Evolutionary conservation across 2,888 invertebrate species (phyloP), one percentile per base, ranked within the genome.

Genomic region (Anthoptus insignis): DNA sequence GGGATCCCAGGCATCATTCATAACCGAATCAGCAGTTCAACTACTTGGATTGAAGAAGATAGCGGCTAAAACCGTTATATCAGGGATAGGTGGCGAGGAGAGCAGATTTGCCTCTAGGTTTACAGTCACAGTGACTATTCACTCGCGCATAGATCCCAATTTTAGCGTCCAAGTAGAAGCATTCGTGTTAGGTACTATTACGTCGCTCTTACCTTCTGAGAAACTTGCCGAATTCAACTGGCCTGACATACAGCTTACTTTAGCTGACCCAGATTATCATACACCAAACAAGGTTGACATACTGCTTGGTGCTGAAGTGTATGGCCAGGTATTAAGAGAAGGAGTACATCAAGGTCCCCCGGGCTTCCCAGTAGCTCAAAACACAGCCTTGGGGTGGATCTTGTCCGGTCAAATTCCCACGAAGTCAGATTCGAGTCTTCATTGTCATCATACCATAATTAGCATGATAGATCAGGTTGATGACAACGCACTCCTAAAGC

Each of bases 301-400:
- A 14, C 56, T 75, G 22, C 63, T 76, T 6, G 76, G 78, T 19
- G 76, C 75, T 6, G 75, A 76, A 9, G 63, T 76, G 1, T 76
- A 76, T 54, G 61, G 71, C 21, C 65, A 69, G 60, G 67, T 76
- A 13, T 53, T 78, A 21, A 11, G 53, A 7, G 70, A 71, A 19
- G 76, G 74, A 0, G 14, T 76, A 1, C 61, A 63, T 7, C 72
- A 68, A 21, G 60, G 66, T 59, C 65, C 69, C 0, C 34, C 58
- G 9, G 73, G 73, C 0, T 59, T 52, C 8, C 66, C 68, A 22
- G 24, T 58, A 19, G 64, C 59, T 11, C 77, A 78, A 60, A 60
- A 69, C 5, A 75, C 76, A 0, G 59, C 13, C 2, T 52, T 77
- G 1, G 76, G 74, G 0, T 77, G 76, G 76, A 71, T 77, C 19